Conservation (phyloP, 1,140 invertebrate species). For the Drosophila grimshawi region DNA sequence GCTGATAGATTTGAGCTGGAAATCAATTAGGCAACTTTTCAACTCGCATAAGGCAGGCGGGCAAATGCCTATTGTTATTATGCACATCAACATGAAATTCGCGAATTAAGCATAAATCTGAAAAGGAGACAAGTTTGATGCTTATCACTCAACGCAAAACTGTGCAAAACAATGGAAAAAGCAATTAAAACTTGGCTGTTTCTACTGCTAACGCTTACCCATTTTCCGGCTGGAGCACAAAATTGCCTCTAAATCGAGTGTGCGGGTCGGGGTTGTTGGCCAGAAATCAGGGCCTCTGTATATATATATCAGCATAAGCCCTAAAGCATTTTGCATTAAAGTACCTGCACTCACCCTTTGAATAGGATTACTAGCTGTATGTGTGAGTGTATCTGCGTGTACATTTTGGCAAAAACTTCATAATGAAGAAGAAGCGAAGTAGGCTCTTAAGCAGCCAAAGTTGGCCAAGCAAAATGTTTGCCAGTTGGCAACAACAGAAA, state of each 20-base stretch:
- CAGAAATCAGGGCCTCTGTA: constrained; percentile 29
- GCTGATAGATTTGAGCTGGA: neutral
- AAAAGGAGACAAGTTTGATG: constrained; percentile 48
- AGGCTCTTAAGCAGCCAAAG: constrained; percentile 47
- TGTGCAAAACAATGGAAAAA: constrained; percentile 63
- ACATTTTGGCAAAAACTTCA: constrained; percentile 57
- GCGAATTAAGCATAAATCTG: constrained; percentile 30
- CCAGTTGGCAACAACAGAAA: constrained; percentile 52
- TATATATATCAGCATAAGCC: constrained; percentile 27
- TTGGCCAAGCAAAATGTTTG: constrained; percentile 73
- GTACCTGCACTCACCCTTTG: constrained; percentile 50
- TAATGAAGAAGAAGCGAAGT: constrained; percentile 27
- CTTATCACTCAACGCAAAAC: constrained; percentile 24
- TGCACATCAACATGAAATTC: constrained; percentile 30
- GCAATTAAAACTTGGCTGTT: constrained; percentile 70
- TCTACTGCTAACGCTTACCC: constrained; percentile 11
- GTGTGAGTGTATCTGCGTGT: constrained; percentile 33
- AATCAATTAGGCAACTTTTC: constrained; percentile 4
- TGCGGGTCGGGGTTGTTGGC: constrained; percentile 15
- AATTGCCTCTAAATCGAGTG: constrained; percentile 31
- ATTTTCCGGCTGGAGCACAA: constrained; percentile 27
- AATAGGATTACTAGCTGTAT: constrained; percentile 12
- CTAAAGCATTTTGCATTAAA: constrained; percentile 60
- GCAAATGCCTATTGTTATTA: no score
- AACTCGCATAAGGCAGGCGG: neutral